Percentiles rank a stretch among this genome's conserved stretches.
Evolutionary conservation across 2,888 invertebrate species (phyloP).

Genomic region (Drosophila imparisetae): DNA sequence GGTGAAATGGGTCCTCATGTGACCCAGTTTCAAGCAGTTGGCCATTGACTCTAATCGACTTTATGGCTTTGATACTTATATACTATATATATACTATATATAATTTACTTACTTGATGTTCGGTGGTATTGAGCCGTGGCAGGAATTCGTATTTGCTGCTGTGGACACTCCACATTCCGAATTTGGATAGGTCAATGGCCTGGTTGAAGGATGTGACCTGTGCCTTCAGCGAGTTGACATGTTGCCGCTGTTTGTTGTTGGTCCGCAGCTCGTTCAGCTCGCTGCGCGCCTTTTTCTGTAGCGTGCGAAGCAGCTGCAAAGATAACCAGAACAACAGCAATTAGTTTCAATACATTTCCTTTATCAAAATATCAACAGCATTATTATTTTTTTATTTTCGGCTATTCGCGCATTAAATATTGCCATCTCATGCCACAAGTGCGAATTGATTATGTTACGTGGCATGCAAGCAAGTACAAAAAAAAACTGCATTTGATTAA

Average conservation of each 20-base stretch:
- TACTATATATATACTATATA: neutral
- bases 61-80: slow-evolving; percentile 2
- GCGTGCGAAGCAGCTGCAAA: slow-evolving; percentile 53
- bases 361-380: neutral
- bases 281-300: slow-evolving; percentile 47
- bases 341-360: neutral
- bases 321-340: neutral
- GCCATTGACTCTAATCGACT: neutral
- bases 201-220: slow-evolving; percentile 22
- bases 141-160: slow-evolving; percentile 71
- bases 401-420: neutral
- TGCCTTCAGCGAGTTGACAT: slow-evolving; percentile 24
- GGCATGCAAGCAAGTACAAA: neutral
- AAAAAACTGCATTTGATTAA: neutral
- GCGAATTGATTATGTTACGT: neutral
- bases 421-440: neutral
- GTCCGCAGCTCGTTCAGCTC: slow-evolving; percentile 39
- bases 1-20: slow-evolving; percentile 58
- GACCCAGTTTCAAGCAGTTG: slow-evolving; percentile 44
- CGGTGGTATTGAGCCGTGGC: slow-evolving; percentile 57
- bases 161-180: slow-evolving; percentile 47
- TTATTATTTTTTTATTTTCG: too few species aligned
- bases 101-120: slow-evolving; percentile 30
- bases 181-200: slow-evolving; percentile 60
- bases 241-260: slow-evolving; percentile 43